Base-by-base conservation (phyloP, 1,140 invertebrate species). In the Lerema accius region DNA sequence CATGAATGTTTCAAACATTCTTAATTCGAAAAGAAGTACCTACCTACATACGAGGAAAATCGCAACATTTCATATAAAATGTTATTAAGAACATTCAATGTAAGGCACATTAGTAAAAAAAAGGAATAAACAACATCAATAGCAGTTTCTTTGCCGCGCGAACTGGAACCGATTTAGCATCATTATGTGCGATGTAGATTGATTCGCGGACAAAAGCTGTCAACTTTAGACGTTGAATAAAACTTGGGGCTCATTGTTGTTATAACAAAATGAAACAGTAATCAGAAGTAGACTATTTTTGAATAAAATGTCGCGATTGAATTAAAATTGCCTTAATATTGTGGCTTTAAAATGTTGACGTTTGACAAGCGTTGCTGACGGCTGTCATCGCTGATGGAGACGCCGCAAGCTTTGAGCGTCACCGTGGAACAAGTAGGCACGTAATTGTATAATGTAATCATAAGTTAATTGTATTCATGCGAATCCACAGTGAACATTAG, bases 221-320 rank as follows among this genome's bases (percentile, higher is more conserved):
- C 87, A 85, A 79, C 75, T 65, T 76, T 67, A 40, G 67, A 45
- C 65, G 63, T 69, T 70, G 82, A 84, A 84, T 83, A 76, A 79
- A 84, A 82, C 70, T 79, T 65, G 76, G 65, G 61, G 67, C 71
- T 77, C 74, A 83, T 89, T 87, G 84, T 90, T 87, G 84, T 86
- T 84, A 87, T 71, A 86, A 88, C 78, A 89, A 90, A 90, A 90
- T 90, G 81, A 87, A 90, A 85, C 76, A 82, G 78, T 89, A 89
- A 90, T 90, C 84, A 89, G 84, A 78, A 76, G 77, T 70, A 71
- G 70, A 74, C 63, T 56, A 53, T 45, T 69, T 74, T 72, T 69
- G 71, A 79, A 73, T 67, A 65, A 75, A 82, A 81, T 78, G 82
- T 84, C 75, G 73, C 78, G 81, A 86, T 86, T 86, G 81, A 90